phyloP scores from a whole-genome alignment of 1,140 invertebrate genomes.

The Dermatophagoides farinae region DNA sequence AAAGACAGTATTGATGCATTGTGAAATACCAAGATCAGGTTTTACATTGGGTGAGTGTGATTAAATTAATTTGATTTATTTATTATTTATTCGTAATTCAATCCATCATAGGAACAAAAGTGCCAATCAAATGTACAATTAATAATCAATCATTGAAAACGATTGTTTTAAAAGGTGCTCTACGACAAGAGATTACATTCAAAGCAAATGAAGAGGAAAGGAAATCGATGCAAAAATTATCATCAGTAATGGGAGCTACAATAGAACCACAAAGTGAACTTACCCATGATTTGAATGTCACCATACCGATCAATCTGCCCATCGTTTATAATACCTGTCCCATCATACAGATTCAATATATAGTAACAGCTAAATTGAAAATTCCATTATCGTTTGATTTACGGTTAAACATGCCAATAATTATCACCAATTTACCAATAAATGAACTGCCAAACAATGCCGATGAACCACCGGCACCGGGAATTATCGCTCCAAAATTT shows the following conservation, averaged over 20 bases:
- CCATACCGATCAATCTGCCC: neutral
- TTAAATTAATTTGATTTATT: neutral
- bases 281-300: neutral
- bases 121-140: neutral
- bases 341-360: neutral
- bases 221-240: neutral
- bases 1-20: neutral
- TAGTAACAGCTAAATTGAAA: neutral
- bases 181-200: conserved; percentile 2
- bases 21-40: neutral
- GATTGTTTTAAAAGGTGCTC: neutral
- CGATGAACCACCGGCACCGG: neutral
- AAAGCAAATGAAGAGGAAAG: neutral
- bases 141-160: neutral
- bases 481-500: too few relatives aligned
- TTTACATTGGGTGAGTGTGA: neutral
- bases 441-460: neutral
- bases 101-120: neutral
- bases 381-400: conserved; percentile 6
- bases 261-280: conserved; percentile 1
- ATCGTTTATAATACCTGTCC: conserved; percentile 6
- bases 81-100: neutral
- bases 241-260: neutral
- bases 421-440: neutral
- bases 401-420: neutral